Base-by-base conservation (phyloP, 2,888 invertebrate genomes). In the Neocrepidodera transversa region DNA sequence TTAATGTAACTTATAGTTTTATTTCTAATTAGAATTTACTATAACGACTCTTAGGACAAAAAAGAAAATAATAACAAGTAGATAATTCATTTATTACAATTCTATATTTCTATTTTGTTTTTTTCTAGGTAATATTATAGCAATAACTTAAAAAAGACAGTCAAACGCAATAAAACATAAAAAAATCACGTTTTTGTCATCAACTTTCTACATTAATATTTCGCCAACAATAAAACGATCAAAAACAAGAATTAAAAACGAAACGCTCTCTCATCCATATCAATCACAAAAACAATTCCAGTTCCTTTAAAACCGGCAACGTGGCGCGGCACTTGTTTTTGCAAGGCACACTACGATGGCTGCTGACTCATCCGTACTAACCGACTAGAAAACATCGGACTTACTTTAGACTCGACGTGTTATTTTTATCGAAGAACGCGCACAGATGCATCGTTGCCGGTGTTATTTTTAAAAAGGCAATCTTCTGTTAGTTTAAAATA, bases 361-460 rank as follows among this genome's bases (percentile, higher is more conserved):
- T 63, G 78, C 78, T 78, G 78, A 78, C 75, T 78, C 78, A 78
- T 77, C 76, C 71, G 67, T 76, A 78, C 74, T 73, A 73, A 23
- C 66, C 71, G 72, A 58, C 49, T 62, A 69, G 72, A 75, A 76
- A 77, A 78, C 73, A 71, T 78, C 60, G 72, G 60, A 38, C 43
- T 10, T 32, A 17, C 53, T 23, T 35, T 43, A 32, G 35, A 43
- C 32, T 49, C 32, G 32, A 65, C 58, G 61, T 59, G 58, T 63
- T 68, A 64, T 69, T 68, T 67, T 67, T 66, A 50, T 50, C 42
- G 42, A 28, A 49, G 56, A 48, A 48, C 45, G 49, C 45, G 49
- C 42, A 42, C 16, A 28, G 51, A 20, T n/a, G 32, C 2, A 18
- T 17, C 32, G 11, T 20, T 45, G 14, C 16, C 32, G 23, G 38